Percentiles rank a stretch among this genome's conserved stretches.
Conservation (phyloP, 92 coral and sea anemone genomes). For the Meandrina meandrites region DNA sequence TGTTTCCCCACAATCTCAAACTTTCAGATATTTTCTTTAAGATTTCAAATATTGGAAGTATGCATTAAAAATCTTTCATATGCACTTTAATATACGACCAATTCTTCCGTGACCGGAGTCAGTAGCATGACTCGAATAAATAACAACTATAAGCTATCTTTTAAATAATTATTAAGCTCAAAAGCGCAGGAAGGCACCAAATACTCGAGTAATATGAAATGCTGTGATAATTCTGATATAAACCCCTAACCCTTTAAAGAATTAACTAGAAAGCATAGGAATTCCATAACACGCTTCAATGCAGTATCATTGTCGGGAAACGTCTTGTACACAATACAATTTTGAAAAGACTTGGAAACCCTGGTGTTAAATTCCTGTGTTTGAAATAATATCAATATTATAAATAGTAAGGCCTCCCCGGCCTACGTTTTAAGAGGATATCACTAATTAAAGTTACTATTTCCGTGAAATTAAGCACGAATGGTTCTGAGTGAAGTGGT, state of each 20-base stretch:
- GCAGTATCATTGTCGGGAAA: not conserved
- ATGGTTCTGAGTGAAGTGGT: not conserved
- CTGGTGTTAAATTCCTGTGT: not conserved
- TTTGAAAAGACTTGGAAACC: not conserved
- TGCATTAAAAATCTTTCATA: too few species aligned
- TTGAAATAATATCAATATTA: not conserved
- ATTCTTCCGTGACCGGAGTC: not conserved
- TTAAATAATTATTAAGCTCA: not conserved
- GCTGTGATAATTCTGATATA: not conserved
- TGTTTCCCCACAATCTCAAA: too few species aligned
- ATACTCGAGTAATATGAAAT: not conserved
- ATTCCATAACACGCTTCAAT: not conserved
- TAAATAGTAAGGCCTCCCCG: conserved; percentile 1
- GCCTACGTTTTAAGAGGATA: conserved; percentile 6
- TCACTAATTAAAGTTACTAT: not conserved
- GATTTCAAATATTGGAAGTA: too few species aligned
- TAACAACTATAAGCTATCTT: too few species aligned
- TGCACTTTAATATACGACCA: not conserved
- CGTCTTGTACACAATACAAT: not conserved
- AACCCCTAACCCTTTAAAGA: not conserved
- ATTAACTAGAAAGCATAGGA: not conserved
- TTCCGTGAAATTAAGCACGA: not conserved
- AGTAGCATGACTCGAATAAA: not conserved
- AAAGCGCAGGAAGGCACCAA: not conserved
- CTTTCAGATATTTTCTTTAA: too few species aligned